phyloP scores from a whole-genome alignment of 1,140 invertebrate species.

The Microplitis mediator region DNA sequence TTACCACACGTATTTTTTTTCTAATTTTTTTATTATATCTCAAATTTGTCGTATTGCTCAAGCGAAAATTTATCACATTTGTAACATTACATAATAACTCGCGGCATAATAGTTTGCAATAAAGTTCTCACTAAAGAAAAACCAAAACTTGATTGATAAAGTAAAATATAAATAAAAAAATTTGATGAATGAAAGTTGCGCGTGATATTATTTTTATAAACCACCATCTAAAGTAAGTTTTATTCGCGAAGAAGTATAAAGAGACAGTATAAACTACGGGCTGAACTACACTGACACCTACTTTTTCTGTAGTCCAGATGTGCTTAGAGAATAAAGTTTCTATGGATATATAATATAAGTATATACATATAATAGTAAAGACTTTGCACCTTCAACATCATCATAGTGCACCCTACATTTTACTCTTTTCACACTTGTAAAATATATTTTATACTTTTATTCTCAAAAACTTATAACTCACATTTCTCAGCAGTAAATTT shows the following conservation, averaged over 20 bases:
- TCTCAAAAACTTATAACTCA: not conserved
- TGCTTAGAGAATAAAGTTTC: not conserved
- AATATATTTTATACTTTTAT: conserved; percentile 6
- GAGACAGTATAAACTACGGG: not conserved
- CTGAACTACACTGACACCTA: not conserved
- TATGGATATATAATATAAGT: too few species aligned
- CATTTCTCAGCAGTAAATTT: not conserved
- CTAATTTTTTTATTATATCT: too few species aligned
- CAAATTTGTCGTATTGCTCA: too few species aligned
- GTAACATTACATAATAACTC: too few species aligned
- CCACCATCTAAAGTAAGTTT: not conserved
- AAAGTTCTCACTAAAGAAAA: too few species aligned
- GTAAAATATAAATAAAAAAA: too few species aligned
- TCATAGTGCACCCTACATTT: not conserved
- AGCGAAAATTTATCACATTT: too few species aligned
- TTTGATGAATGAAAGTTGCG: too few species aligned
- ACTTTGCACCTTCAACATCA: conserved; percentile 15
- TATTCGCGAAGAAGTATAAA: not conserved
- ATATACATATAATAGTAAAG: not conserved
- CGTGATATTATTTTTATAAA: too few species aligned
- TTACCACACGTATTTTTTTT: too few species aligned
- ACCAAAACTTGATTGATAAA: too few species aligned
- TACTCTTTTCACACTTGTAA: not conserved
- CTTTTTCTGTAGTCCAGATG: conserved; percentile 4
- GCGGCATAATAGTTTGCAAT: too few species aligned